A percentile compares a stretch with the other conserved stretches of the same genome.
Evolutionary conservation across 53 echinoderm and acorn worm genomes (phyloP).

Genomic region (Luidia sarsii): DNA sequence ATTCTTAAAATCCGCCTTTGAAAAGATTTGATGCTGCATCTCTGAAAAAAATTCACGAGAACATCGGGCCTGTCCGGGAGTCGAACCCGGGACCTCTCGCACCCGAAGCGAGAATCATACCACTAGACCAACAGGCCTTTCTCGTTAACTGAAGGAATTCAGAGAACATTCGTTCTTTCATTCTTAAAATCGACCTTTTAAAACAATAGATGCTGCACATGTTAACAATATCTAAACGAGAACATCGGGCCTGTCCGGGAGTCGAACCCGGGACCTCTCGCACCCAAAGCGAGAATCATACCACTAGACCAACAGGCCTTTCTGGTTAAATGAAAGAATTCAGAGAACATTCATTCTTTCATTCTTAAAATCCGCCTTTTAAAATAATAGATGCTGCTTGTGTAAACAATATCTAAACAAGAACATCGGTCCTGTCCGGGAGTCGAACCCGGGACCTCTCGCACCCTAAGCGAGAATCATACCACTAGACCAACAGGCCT

Average conservation of each 20-base stretch:
- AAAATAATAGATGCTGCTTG: too few relatives aligned
- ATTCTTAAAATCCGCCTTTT: too few relatives aligned
- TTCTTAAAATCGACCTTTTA: too few relatives aligned
- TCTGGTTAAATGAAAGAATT: too few relatives aligned
- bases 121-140: constrained; percentile 77
- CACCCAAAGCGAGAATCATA: constrained; percentile 34
- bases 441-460: constrained; percentile 18
- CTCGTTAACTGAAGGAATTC: too few relatives aligned
- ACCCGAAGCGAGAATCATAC: constrained; percentile 79
- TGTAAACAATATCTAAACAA: not conserved
- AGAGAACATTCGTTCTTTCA: too few relatives aligned
- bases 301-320: constrained; percentile 47
- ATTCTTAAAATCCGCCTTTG: too few relatives aligned
- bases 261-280: constrained; percentile 32
- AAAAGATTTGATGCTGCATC: too few relatives aligned
- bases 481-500: too few relatives aligned
- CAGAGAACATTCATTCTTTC: too few relatives aligned
- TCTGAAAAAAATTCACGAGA: too few relatives aligned
- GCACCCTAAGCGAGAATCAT: not conserved
- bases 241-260: constrained; percentile 12
- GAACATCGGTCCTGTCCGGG: not conserved
- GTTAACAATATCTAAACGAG: not conserved
- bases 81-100: constrained; percentile 78
- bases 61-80: constrained; percentile 69
- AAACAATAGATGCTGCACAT: too few relatives aligned